Conservation (phyloP, 2,113 vertebrate species). For the Scopus umbretta region DNA sequence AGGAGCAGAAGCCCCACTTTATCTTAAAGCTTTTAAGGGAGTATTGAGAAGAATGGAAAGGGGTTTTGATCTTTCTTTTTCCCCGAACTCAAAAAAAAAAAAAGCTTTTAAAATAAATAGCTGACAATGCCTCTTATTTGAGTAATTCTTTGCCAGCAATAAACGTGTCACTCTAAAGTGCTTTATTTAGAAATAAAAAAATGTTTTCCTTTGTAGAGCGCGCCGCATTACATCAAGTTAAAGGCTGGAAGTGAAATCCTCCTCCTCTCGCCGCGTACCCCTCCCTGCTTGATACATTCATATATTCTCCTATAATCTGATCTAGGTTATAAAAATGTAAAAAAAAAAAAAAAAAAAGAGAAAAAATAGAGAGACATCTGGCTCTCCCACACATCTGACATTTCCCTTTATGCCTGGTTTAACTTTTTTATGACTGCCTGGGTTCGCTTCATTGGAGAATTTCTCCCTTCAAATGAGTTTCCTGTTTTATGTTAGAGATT, state of each 20-base stretch:
- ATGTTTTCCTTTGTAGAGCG: slow-evolving; percentile 26
- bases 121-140: slow-evolving; percentile 72
- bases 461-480: slow-evolving; percentile 61
- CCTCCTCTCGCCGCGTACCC: neutral
- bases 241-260: neutral
- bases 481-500: slow-evolving; percentile 60
- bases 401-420: slow-evolving; percentile 72
- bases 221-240: neutral
- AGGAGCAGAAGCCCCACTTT: neutral
- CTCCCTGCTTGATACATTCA: neutral
- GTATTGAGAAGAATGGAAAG: neutral
- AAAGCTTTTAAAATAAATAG: slow-evolving; percentile 74
- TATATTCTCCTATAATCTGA: slow-evolving; percentile 60
- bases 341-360: neutral
- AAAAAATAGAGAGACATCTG: slow-evolving; percentile 59
- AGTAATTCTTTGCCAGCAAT: slow-evolving; percentile 70
- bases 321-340: slow-evolving; percentile 55
- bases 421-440: slow-evolving; percentile 69
- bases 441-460: slow-evolving; percentile 65
- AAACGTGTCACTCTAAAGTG: slow-evolving; percentile 68
- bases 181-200: slow-evolving; percentile 72
- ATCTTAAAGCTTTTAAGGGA: slow-evolving; percentile 32
- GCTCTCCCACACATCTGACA: slow-evolving; percentile 70
- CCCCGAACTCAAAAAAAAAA: neutral
- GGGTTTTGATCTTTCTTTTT: neutral